Evolutionary conservation across 2,113 vertebrate species (phyloP).

Genomic region (Eptesicus fuscus): DNA sequence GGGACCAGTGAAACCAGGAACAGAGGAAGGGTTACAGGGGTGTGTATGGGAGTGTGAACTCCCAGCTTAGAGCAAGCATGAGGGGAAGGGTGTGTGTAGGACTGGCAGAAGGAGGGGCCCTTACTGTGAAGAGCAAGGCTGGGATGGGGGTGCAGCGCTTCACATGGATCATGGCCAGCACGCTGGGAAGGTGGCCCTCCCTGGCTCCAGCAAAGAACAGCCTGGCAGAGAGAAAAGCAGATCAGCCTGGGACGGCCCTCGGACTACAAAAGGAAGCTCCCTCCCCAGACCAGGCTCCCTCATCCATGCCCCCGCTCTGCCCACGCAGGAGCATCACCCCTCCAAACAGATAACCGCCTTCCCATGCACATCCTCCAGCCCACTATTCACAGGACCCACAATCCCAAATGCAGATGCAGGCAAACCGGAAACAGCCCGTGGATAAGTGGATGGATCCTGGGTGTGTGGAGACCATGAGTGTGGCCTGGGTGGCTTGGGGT

Average conservation of each 20-base stretch:
- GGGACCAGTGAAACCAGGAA: not conserved
- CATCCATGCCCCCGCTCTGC: not conserved
- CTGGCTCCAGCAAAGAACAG: conserved; percentile 94
- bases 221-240: conserved; percentile 76
- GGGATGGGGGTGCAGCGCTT: conserved; percentile 93
- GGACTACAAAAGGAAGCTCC: not conserved
- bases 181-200: conserved; percentile 92
- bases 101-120: conserved; percentile 31
- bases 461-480: not conserved
- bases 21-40: not conserved
- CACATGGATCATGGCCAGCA: conserved; percentile 94
- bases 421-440: conserved; percentile 11
- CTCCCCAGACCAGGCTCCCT: not conserved
- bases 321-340: not conserved
- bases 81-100: not conserved
- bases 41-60: not conserved
- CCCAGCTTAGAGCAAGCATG: not conserved
- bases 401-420: conserved; percentile 23
- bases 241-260: not conserved
- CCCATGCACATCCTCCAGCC: not conserved
- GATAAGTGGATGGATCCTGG: not conserved
- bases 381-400: not conserved
- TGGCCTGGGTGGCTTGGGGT: not conserved
- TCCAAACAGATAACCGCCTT: not conserved
- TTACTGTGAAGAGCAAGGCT: conserved; percentile 93